phyloP scores from a whole-genome alignment of 2,888 invertebrate species.

The Eupithecia subumbrata region DNA sequence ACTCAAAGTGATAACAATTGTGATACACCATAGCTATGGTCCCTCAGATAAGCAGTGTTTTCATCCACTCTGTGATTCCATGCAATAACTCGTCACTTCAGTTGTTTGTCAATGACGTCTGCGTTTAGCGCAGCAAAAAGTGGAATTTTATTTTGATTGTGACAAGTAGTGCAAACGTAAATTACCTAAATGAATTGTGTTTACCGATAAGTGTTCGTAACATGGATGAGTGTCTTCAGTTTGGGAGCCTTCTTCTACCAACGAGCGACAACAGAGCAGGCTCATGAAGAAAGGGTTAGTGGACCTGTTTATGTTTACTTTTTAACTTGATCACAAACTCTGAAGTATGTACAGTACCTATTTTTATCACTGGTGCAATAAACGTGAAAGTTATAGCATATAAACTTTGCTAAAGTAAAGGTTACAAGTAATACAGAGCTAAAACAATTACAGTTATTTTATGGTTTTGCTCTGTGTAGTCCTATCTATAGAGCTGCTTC shows the following conservation, averaged over 20 bases:
- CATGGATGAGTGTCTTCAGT: slow-evolving; percentile 80
- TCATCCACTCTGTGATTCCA: slow-evolving; percentile 78
- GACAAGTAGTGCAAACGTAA: slow-evolving; percentile 80
- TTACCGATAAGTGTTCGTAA: slow-evolving; percentile 77
- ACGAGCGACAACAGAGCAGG: slow-evolving; percentile 79
- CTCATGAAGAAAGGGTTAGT: slow-evolving; percentile 84
- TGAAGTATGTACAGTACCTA: slow-evolving; percentile 53
- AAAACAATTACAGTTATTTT: slow-evolving; percentile 28
- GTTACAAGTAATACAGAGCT: slow-evolving; percentile 60
- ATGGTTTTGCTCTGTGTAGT: slow-evolving; percentile 3
- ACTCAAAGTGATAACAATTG: slow-evolving; percentile 80
- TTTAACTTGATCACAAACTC: slow-evolving; percentile 49
- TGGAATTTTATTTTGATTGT: slow-evolving; percentile 82
- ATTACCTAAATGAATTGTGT: slow-evolving; percentile 71
- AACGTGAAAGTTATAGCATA: slow-evolving; percentile 48
- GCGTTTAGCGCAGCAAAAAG: slow-evolving; percentile 84
- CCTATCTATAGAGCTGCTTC: slow-evolving; percentile 14
- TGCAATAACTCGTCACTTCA: slow-evolving; percentile 82
- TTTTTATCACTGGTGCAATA: slow-evolving; percentile 54
- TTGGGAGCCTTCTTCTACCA: slow-evolving; percentile 75
- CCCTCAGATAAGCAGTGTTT: slow-evolving; percentile 75
- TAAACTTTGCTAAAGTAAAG: slow-evolving; percentile 55
- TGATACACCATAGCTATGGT: slow-evolving; percentile 78
- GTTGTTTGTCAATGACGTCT: slow-evolving; percentile 85
- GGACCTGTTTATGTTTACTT: slow-evolving; percentile 79